A percentile compares a stretch with the other conserved stretches of the same genome.
These are phyloP conservation scores for Ceratoteleas bidentatus DNA, from an alignment of 1,140 invertebrate species.

Conservation along the genomic window DNA sequence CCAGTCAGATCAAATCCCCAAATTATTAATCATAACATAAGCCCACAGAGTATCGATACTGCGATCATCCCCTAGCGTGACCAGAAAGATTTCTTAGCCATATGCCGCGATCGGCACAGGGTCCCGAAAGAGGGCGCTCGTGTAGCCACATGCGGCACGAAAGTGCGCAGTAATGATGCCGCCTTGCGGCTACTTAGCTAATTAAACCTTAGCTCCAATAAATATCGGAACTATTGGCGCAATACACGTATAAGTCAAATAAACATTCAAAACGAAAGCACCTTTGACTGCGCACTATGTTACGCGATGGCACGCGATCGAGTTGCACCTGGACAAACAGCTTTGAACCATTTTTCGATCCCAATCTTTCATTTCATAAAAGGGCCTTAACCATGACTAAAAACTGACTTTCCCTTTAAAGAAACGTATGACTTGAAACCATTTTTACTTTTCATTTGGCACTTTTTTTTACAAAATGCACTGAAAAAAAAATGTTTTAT, in stretches of 20 bases:
- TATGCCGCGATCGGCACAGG: constrained; percentile 46
- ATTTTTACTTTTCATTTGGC: too few relatives aligned
- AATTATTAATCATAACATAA: constrained; percentile 45
- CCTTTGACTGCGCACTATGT: constrained; percentile 39
- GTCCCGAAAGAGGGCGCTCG: constrained; percentile 45
- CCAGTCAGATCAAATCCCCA: neutral
- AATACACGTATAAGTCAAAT: constrained; percentile 30
- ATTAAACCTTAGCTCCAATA: constrained; percentile 71
- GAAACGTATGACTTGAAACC: too few relatives aligned
- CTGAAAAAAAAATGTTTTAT: too few relatives aligned
- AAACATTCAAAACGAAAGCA: constrained; percentile 43
- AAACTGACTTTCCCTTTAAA: too few relatives aligned
- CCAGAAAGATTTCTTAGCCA: constrained; percentile 67
- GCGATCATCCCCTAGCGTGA: constrained; percentile 65
- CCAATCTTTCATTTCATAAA: too few relatives aligned
- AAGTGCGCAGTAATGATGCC: constrained; percentile 69
- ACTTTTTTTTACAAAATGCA: too few relatives aligned
- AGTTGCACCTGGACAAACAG: constrained; percentile 30
- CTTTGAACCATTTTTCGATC: too few relatives aligned
- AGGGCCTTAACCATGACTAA: too few relatives aligned
- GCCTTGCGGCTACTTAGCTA: constrained; percentile 72
- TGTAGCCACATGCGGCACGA: constrained; percentile 62
- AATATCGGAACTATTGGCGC: constrained; percentile 25
- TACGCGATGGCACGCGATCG: constrained; percentile 53
- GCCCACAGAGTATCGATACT: constrained; percentile 42